Evolutionary conservation across 2,113 vertebrate species (phyloP).

Genomic region (Zosterops pallidus): DNA sequence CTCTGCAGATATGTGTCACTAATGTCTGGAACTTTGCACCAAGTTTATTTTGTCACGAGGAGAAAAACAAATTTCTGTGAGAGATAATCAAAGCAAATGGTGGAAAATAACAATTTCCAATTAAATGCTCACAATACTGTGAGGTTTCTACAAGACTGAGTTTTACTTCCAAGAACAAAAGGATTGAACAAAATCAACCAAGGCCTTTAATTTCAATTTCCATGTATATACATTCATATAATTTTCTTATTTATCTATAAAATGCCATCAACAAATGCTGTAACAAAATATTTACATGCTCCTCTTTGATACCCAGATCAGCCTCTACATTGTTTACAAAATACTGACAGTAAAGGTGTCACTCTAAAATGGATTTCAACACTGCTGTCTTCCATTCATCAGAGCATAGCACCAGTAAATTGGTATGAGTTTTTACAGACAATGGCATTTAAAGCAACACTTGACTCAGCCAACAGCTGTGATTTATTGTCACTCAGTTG

Average conservation of each 20-base stretch:
- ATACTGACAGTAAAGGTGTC: not conserved
- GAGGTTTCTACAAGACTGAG: not conserved
- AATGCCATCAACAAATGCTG: not conserved
- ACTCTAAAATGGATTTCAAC: slow-evolving; percentile 28
- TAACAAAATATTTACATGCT: not conserved
- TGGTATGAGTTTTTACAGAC: slow-evolving; percentile 33
- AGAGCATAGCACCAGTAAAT: slow-evolving; percentile 36
- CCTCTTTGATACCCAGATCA: not conserved
- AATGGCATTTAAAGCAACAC: slow-evolving; percentile 33
- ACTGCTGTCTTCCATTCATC: not conserved
- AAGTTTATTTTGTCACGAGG: not conserved
- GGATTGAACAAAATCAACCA: not conserved
- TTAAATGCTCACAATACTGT: not conserved
- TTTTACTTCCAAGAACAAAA: not conserved
- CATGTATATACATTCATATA: not conserved
- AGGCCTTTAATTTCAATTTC: not conserved
- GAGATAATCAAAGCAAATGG: not conserved
- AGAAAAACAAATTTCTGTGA: not conserved
- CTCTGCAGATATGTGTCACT: not conserved
- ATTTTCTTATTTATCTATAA: not conserved
- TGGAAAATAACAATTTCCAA: not conserved
- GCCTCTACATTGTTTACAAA: slow-evolving; percentile 7
- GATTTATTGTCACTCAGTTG: slow-evolving; percentile 38
- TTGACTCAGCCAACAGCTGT: slow-evolving; percentile 12
- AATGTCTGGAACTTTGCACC: not conserved